Base-by-base conservation (phyloP, 2,888 invertebrate genomes). In the Brenthis daphne region DNA sequence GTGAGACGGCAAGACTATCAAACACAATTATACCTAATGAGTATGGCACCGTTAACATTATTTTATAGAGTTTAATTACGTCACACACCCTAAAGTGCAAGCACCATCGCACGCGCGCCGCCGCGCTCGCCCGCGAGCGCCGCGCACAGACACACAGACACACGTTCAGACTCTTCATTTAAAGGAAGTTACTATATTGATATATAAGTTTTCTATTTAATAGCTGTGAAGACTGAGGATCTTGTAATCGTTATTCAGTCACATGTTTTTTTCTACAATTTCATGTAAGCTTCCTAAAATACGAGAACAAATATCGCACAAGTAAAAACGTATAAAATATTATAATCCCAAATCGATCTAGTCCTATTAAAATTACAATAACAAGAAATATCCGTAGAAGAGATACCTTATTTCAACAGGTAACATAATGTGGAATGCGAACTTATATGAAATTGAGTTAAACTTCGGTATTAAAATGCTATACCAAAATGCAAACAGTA, bases 31-130 rank as follows among this genome's bases (percentile, higher is more conserved):
- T 33, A 67, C 29, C 68, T 75, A 65, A 74, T 77, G 78, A 79
- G 77, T 82, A 82, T 83, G 83, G 84, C 83, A 83, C 82, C 76
- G 78, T 76, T 50, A 65, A 78, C 78, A 76, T 76, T 67, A 61
- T 69, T 8, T 57, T 24, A 50, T n/a, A 47, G 16, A 33, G 11
- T 43, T 43, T 8, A 29, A 29, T 29, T 29, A 29, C 4, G 5
- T 29, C 29, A 29, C 4, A 29, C 4, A 29, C 29, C 29, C 29
- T 29, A 0, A 29, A 29, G 29, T 29, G 29, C 29, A 29, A 29
- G 29, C 29, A 43, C 11, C 37, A 11, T 11, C 4, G 20, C 60
- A 29, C 60, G 29, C 5, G 1, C 29, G 60, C 60, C 37, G 24
- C 6, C 47, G 47, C 60, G 29, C 60, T 60, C 60, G 60, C 66